Percentiles rank a stretch among this genome's conserved stretches.
Evolutionary conservation across 2,888 invertebrate genomes (phyloP).

Genomic region (Phytoseiulus persimilis): DNA sequence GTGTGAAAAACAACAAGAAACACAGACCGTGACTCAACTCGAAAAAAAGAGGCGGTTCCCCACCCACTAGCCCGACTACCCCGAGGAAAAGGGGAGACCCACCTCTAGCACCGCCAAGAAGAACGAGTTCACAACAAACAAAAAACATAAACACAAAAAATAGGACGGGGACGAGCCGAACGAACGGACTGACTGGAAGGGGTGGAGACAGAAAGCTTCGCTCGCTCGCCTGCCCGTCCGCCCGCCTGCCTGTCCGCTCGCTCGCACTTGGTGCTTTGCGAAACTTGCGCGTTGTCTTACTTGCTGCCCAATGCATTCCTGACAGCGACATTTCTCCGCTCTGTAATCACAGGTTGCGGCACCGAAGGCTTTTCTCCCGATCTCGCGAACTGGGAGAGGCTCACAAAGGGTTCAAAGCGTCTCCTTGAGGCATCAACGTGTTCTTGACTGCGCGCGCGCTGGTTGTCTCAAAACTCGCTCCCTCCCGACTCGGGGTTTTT

Average conservation of each 20-base stretch:
- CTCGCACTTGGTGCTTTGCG: not conserved
- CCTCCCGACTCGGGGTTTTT: not conserved
- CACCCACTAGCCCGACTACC: not conserved
- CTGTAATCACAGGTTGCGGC: not conserved
- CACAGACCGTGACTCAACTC: not conserved
- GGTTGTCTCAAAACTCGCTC: too few species aligned
- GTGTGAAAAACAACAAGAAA: slow-evolving; percentile 5
- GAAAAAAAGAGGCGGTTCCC: slow-evolving; percentile 5
- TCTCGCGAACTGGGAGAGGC: not conserved
- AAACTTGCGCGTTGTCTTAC: not conserved
- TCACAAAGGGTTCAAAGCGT: not conserved
- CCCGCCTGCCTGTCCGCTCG: not conserved
- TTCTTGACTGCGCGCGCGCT: not conserved
- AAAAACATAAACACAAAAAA: slow-evolving; percentile 5
- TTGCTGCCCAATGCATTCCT: not conserved
- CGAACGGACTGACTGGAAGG: not conserved
- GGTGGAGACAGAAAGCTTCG: not conserved
- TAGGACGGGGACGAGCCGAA: not conserved
- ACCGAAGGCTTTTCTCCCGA: not conserved
- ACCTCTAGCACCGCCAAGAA: not conserved
- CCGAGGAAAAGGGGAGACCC: not conserved
- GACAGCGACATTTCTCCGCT: not conserved
- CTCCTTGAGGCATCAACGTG: not conserved
- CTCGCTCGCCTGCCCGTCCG: not conserved
- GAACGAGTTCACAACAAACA: slow-evolving; percentile 5